Conservation (phyloP, 2,113 vertebrate species). For the Tamias sibiricus region DNA sequence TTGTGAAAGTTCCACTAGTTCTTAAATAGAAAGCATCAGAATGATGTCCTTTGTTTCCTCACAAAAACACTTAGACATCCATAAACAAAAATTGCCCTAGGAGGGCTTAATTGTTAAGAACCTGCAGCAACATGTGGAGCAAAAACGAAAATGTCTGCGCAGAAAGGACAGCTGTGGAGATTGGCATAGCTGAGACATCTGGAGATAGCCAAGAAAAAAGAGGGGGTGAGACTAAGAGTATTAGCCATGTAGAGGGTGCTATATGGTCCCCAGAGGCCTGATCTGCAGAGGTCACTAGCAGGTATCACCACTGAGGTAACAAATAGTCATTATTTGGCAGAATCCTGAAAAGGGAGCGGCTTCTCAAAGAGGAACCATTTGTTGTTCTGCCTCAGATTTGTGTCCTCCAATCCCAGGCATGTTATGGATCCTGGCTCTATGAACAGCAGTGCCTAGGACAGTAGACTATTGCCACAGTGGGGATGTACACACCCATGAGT, state of each 20-base stretch:
- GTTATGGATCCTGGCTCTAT: not conserved
- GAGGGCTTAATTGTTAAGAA: not conserved
- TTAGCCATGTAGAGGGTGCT: not conserved
- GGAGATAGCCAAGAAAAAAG: not conserved
- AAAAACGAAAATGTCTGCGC: not conserved
- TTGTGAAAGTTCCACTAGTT: not conserved
- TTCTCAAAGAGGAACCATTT: not conserved
- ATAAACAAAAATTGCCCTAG: not conserved
- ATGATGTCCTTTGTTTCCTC: not conserved
- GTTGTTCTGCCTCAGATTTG: not conserved
- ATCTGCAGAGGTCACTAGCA: not conserved
- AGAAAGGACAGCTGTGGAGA: not conserved
- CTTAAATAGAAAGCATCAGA: not conserved
- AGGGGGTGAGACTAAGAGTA: not conserved
- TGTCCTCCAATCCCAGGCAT: not conserved
- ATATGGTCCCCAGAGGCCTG: not conserved
- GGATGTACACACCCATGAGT: not conserved
- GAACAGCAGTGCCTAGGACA: not conserved
- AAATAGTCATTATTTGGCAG: not conserved
- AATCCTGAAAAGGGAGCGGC: not conserved
- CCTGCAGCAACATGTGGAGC: not conserved
- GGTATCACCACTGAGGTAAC: not conserved
- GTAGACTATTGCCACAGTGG: not conserved
- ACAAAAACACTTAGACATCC: not conserved
- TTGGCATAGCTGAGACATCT: not conserved